Evolutionary conservation across 2,888 invertebrate species (phyloP), one percentile per base, ranked within the genome.

Genomic region (Steinernema scapterisci): DNA sequence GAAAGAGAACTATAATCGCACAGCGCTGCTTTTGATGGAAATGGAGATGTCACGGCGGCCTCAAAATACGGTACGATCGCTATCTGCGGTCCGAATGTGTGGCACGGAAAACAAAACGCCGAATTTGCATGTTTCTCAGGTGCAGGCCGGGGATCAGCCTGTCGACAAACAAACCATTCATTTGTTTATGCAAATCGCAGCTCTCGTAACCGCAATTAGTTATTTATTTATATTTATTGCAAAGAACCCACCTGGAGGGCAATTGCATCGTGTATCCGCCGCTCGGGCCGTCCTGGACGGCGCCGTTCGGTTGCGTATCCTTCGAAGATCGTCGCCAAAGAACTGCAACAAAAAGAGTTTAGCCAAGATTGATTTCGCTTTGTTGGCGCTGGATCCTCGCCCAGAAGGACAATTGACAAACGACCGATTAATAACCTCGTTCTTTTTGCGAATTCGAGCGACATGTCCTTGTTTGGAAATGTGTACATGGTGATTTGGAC

Each of bases 21-120:
- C 31, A 31, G 63, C 63, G 63, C 63, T 63, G 63, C 63, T 63
- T 63, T 63, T 63, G 63, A 63, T 63, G 63, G 63, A 1, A 31
- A 38, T 63, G 31, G 27, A 63, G 63, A 63, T 63, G 63, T 63
- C 63, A 63, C 63, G 31, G 27, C 31, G 27, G 27, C 16, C 16
- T 27, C 38, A 38, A 63, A 27, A 63, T 63, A 63, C 63, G 63
- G 63, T 63, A 31, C 31, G 63, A 63, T 63, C 31, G 63, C 63
- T 63, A 63, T 63, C 63, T 13, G 23, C 63, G 6, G 16, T 3
- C 1, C 63, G 16, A 31, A 6, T 48, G n/a, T n/a, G 16, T 48
- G 19, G 48, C 48, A 48, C 16, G 13, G 52, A 11, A 52, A 63
- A 48, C 48, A 48, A 23, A 54, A 63, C 63, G 63, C 31, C 38